Conservation (phyloP, 2,797 vertebrate genomes). For the Lagothrix lagotricha region DNA sequence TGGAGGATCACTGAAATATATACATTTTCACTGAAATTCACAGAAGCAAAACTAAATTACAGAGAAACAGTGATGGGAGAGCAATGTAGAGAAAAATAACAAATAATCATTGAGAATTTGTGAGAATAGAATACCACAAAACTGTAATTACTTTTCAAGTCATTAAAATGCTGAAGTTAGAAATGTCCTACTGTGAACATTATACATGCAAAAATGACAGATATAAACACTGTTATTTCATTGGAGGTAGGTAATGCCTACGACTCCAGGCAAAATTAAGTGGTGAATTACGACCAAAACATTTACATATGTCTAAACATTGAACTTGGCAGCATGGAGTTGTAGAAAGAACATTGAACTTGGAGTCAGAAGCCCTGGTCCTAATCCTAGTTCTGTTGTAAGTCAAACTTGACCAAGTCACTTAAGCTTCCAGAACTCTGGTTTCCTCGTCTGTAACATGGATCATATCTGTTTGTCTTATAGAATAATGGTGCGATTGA, state of each 20-base stretch:
- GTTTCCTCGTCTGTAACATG: not conserved
- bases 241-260: not conserved
- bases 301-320: not conserved
- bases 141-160: not conserved
- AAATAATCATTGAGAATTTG: slow-evolving; percentile 15
- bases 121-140: not conserved
- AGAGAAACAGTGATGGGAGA: not conserved
- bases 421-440: not conserved
- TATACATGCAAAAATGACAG: not conserved
- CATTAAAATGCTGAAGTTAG: slow-evolving; percentile 22
- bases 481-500: not conserved
- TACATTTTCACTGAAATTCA: not conserved
- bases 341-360: not conserved
- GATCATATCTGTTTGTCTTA: not conserved
- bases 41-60: not conserved
- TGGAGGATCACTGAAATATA: not conserved
- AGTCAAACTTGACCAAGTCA: not conserved
- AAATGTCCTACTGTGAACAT: not conserved
- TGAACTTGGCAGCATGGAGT: not conserved
- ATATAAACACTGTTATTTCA: not conserved
- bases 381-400: not conserved
- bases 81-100: not conserved
- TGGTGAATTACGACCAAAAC: not conserved
- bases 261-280: not conserved
- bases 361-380: not conserved